Percentiles rank a stretch among this genome's conserved stretches.
These are phyloP conservation scores for Mylabris phalerata DNA, from an alignment of 1,140 invertebrate genomes.

Conservation along the genomic window DNA sequence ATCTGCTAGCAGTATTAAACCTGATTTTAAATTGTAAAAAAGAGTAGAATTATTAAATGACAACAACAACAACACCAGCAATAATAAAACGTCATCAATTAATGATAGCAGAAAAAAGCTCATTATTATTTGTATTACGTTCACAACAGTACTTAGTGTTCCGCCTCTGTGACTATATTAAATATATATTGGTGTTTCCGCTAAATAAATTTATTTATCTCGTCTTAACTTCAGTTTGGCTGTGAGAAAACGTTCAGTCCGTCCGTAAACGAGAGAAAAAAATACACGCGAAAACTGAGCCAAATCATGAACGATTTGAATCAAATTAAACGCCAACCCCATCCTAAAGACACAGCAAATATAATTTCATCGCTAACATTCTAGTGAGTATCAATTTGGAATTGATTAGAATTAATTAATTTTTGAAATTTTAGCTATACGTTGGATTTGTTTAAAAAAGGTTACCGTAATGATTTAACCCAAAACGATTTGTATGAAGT, in stretches of 20 bases:
- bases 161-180: neutral
- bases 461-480: slow-evolving; percentile 23
- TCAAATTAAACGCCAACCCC: neutral
- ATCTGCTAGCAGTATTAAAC: no score
- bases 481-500: slow-evolving; percentile 43
- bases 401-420: neutral
- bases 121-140: no score
- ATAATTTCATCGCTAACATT: slow-evolving; percentile 18
- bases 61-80: no score
- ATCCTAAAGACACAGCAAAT: slow-evolving; percentile 20
- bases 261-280: neutral
- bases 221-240: neutral
- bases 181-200: neutral
- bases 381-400: slow-evolving; percentile 9
- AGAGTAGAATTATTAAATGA: no score
- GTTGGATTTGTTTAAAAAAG: slow-evolving; percentile 26
- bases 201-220: neutral
- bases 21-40: no score
- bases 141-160: no score
- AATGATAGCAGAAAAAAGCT: no score
- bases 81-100: no score
- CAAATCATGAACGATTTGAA: neutral
- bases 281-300: neutral
- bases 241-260: neutral
- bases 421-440: slow-evolving; percentile 25